phyloP scores from a whole-genome alignment of 2,797 vertebrate species.

The Bradypus variegatus region DNA sequence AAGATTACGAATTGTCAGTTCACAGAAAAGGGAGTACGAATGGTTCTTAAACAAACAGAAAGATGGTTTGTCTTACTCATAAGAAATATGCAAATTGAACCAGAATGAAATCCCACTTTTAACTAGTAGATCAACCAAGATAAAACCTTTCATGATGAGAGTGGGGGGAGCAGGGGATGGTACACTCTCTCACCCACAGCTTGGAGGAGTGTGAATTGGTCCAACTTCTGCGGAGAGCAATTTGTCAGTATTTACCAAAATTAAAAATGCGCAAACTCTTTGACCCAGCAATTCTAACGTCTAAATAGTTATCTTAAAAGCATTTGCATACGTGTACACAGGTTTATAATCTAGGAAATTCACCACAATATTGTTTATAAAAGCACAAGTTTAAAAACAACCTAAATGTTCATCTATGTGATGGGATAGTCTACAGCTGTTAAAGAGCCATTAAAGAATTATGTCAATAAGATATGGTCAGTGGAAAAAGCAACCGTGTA shows the following conservation, averaged over 20 bases:
- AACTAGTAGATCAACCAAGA: neutral
- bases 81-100: neutral
- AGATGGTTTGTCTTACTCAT: neutral
- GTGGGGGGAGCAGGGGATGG: neutral
- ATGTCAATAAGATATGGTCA: neutral
- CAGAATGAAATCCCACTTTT: neutral
- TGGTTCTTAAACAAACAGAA: neutral
- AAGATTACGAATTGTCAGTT: neutral
- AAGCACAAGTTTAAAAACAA: neutral
- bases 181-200: neutral
- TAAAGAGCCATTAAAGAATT: neutral
- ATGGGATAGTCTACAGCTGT: neutral
- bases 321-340: neutral
- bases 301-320: neutral
- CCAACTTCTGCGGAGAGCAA: neutral
- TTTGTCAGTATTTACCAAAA: neutral
- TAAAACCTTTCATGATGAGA: neutral
- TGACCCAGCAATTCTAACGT: constrained; percentile 14
- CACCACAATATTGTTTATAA: neutral
- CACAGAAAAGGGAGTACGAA: neutral
- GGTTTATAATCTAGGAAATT: neutral
- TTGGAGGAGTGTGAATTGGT: neutral
- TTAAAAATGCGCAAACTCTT: neutral
- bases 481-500: neutral
- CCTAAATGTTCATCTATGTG: neutral